A percentile compares a stretch with the other conserved stretches of the same genome.
Conservation (phyloP, 2,888 invertebrate species). For the Merodon equestris region DNA sequence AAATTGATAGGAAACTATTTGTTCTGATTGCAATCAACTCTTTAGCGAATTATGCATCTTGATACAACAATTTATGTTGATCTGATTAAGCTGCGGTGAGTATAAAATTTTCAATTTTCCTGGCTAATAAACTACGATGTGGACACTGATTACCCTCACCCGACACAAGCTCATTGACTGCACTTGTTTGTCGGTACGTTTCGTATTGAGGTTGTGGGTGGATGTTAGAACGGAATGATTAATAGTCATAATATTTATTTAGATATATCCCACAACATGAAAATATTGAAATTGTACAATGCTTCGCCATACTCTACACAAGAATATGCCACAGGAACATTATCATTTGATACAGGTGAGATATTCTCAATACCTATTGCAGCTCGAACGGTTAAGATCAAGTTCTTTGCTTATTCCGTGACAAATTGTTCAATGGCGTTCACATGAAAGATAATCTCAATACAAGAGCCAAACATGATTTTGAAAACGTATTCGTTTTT, state of each 20-base stretch:
- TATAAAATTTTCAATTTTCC: slow-evolving; percentile 54
- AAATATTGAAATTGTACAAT: no score
- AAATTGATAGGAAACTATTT: slow-evolving; percentile 51
- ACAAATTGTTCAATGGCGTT: no score
- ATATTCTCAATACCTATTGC: no score
- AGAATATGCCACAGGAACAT: no score
- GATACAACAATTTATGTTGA: slow-evolving; percentile 59
- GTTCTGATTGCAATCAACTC: slow-evolving; percentile 56
- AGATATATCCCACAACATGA: no score
- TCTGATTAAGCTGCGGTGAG: slow-evolving; percentile 48
- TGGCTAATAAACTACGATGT: slow-evolving; percentile 18
- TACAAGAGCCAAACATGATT: no score
- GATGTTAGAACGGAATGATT: slow-evolving; percentile 46
- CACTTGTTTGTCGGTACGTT: slow-evolving; percentile 10
- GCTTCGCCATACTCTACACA: no score
- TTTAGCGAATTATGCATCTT: slow-evolving; percentile 50
- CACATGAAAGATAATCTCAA: no score
- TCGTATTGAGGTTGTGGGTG: slow-evolving; percentile 57
- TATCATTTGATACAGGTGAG: no score
- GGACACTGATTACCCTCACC: slow-evolving; percentile 17
- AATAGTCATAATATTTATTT: slow-evolving; percentile 23
- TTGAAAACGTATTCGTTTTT: no score
- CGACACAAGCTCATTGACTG: background rate
- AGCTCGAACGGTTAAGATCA: no score
- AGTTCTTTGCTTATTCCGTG: no score